Conservation (phyloP, 2,113 vertebrate species). For the Sorex fumeus region DNA sequence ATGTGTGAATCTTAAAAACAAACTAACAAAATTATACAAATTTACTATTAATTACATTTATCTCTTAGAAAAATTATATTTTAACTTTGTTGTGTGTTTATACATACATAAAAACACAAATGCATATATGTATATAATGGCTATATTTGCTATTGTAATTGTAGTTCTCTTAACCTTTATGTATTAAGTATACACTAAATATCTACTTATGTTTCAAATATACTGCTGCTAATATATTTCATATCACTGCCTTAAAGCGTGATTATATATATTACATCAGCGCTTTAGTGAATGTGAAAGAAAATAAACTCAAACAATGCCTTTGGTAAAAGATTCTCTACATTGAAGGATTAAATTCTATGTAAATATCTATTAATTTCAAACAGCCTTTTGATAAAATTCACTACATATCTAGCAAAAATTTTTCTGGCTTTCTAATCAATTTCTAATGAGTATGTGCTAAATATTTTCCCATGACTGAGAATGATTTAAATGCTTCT, state of each 20-base stretch:
- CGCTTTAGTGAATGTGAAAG: not conserved
- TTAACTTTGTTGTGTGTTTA: not conserved
- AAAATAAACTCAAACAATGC: not conserved
- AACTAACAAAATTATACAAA: not conserved
- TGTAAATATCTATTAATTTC: not conserved
- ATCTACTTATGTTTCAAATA: not conserved
- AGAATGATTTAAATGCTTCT: not conserved
- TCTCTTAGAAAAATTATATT: not conserved
- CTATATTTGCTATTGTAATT: not conserved
- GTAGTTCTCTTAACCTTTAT: not conserved
- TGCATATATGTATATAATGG: not conserved
- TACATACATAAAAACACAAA: too few species aligned
- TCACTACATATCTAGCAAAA: not conserved
- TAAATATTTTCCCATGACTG: not conserved
- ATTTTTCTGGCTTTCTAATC: not conserved
- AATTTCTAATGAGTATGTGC: not conserved
- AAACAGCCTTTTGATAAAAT: conserved; percentile 19
- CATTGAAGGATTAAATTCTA: not conserved
- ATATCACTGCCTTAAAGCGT: not conserved
- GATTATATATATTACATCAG: not conserved
- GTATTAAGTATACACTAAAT: not conserved
- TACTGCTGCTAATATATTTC: not conserved
- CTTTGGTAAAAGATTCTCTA: not conserved
- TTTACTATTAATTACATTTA: not conserved
- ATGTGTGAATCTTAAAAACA: too few species aligned